These are phyloP conservation scores for Drosophila murphyi DNA, from an alignment of 1,140 invertebrate genomes.

Conservation along the genomic window DNA sequence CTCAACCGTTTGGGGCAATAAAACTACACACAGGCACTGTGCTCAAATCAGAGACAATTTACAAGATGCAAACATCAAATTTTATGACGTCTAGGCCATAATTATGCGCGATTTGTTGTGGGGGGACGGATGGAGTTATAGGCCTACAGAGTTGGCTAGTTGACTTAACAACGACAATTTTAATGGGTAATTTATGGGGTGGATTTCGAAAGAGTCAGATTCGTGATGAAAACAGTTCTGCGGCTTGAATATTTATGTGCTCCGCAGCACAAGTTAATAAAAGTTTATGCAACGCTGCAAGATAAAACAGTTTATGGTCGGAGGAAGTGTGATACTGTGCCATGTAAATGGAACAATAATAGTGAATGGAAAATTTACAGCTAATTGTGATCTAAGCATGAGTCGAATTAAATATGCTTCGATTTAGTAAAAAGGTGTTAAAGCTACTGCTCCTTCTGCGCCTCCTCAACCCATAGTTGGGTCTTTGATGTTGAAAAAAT, in stretches of 20 bases:
- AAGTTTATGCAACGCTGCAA: constrained; percentile 21
- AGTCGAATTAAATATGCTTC: not conserved
- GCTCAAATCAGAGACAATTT: constrained; percentile 58
- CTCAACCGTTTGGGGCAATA: constrained; percentile 1
- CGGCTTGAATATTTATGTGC: constrained; percentile 17
- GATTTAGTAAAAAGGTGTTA: not conserved
- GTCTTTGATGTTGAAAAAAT: constrained; percentile 16
- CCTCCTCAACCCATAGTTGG: not conserved
- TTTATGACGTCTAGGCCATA: constrained; percentile 74
- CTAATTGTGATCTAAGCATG: constrained; percentile 10
- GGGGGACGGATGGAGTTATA: constrained; percentile 11
- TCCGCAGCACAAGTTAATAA: constrained; percentile 11
- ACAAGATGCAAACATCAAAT: constrained; percentile 65
- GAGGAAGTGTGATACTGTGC: not conserved
- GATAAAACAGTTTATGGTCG: constrained; percentile 18
- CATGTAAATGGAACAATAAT: constrained; percentile 21
- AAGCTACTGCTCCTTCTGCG: not conserved
- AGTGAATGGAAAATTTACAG: not conserved
- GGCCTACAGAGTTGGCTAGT: constrained; percentile 9
- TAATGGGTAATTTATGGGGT: constrained; percentile 38
- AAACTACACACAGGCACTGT: constrained; percentile 4
- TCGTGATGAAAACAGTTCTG: not conserved
- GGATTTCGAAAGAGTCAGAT: not conserved
- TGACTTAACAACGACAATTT: constrained; percentile 30
- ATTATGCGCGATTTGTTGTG: constrained; percentile 63